Conservation (phyloP, 2,888 invertebrate species). For the Mythimna pallens region DNA sequence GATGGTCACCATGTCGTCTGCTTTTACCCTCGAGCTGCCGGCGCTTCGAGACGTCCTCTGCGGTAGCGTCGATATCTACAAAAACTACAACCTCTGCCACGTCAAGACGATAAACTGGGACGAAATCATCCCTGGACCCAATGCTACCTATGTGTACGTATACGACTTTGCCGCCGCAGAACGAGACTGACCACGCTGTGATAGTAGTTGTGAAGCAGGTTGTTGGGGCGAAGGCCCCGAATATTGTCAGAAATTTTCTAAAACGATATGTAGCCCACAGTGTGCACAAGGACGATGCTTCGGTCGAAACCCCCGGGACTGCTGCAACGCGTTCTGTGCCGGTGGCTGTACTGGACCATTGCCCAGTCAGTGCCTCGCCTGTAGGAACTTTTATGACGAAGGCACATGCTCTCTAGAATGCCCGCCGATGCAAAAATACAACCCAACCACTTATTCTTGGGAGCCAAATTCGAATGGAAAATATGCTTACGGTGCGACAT, state of each 20-base stretch:
- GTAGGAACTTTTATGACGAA: conserved; percentile 98
- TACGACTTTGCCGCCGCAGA: conserved; percentile 96
- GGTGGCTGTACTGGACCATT: conserved; percentile 99
- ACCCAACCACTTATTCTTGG: conserved; percentile 97
- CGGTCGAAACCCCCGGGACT: conserved; percentile 97
- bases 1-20: conserved; percentile 96
- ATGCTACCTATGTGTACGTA: conserved; percentile 93
- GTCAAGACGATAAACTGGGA: conserved; percentile 98
- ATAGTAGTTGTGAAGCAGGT: conserved; percentile 95
- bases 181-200: conserved; percentile 95
- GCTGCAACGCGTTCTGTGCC: conserved; percentile 99
- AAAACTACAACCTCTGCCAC: conserved; percentile 98
- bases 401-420: conserved; percentile 99
- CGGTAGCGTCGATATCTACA: conserved; percentile 97
- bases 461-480: conserved; percentile 98
- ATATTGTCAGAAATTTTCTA: conserved; percentile 98
- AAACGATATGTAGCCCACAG: conserved; percentile 97
- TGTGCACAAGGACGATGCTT: conserved; percentile 98
- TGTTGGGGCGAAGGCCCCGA: conserved; percentile 98
- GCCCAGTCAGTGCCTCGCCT: conserved; percentile 98
- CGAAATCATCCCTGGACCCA: conserved; percentile 96
- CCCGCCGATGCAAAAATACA: conserved; percentile 98
- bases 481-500: conserved; percentile 98
- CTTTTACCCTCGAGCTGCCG: conserved; percentile 96
- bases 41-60: conserved; percentile 96